Evolutionary conservation across 2,113 vertebrate genomes (phyloP).

Genomic region (Ailurus styani): DNA sequence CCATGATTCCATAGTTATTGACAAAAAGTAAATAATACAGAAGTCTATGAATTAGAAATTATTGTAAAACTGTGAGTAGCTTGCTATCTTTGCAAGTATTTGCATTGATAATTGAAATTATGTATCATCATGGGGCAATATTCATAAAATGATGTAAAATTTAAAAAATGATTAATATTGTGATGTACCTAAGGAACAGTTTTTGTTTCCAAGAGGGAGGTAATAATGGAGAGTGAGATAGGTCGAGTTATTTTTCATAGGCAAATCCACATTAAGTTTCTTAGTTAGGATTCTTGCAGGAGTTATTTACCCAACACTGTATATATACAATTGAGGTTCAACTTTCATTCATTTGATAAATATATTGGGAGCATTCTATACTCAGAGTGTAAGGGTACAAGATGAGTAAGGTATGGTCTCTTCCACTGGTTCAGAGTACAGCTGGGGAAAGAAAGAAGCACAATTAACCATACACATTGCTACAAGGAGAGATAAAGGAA

Average conservation of each 20-base stretch:
- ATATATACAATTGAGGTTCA: background rate
- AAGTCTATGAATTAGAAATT: background rate
- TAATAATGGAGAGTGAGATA: background rate
- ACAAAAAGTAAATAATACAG: background rate
- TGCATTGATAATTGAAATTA: background rate
- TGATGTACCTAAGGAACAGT: background rate
- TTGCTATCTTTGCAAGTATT: background rate
- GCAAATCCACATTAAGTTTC: background rate
- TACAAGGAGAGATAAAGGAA: background rate
- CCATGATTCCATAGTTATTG: background rate
- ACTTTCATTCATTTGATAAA: background rate
- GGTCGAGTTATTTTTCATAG: background rate
- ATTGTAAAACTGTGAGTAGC: too few relatives aligned
- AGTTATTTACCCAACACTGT: background rate
- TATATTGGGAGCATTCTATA: rapidly evolving
- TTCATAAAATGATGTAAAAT: background rate
- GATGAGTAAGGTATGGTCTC: background rate
- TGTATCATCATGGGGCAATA: background rate
- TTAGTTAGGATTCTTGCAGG: background rate
- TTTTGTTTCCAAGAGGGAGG: background rate
- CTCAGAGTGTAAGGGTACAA: background rate
- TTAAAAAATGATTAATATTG: background rate
- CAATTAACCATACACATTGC: background rate
- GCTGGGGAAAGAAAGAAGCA: background rate
- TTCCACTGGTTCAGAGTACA: background rate